phyloP scores from a whole-genome alignment of 2,113 vertebrate species.

The Serilophus lunatus region DNA sequence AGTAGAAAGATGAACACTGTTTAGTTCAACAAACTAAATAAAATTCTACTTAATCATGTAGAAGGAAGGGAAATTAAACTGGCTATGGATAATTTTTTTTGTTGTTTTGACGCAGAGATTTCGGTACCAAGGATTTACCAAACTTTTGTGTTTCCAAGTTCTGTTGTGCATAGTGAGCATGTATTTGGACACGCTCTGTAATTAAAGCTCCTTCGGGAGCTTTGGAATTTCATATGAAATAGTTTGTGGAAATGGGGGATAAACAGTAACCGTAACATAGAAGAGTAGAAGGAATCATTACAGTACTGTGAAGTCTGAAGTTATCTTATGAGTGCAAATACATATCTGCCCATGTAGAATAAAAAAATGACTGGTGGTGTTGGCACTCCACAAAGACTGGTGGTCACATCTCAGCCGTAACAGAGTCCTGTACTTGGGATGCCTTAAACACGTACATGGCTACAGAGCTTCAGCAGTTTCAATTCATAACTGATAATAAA shows the following conservation, averaged over 20 bases:
- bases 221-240: background rate
- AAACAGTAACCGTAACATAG: background rate
- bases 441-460: background rate
- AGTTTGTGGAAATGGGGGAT: background rate
- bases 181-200: background rate
- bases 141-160: background rate
- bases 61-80: background rate
- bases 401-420: fast-evolving
- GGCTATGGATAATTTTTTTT: background rate
- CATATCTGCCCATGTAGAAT: background rate
- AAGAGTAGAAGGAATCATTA: background rate
- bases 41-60: background rate
- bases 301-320: background rate
- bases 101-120: background rate
- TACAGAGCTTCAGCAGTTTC: background rate
- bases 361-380: background rate
- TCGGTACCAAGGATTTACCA: background rate
- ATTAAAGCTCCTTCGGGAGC: background rate
- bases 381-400: background rate
- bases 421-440: background rate
- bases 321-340: background rate
- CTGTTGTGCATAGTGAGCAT: background rate
- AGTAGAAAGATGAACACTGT: background rate
- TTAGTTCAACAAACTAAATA: background rate
- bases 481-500: background rate